phyloP scores from a whole-genome alignment of 2,888 invertebrate genomes.

The Germaria angustata region DNA sequence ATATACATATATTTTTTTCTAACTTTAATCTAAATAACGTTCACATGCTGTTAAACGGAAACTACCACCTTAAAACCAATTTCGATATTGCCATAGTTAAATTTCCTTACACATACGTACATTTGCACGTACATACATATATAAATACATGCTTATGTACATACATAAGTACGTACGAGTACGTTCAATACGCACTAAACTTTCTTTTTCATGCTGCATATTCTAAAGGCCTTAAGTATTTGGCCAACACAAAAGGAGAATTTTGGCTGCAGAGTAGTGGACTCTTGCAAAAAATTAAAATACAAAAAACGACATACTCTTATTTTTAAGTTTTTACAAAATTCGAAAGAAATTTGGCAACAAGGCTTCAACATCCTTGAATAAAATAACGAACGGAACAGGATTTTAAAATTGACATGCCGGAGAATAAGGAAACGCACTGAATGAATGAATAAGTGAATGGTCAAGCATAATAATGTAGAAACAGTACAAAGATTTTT shows the following conservation, averaged over 20 bases:
- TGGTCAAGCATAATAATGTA: constrained; percentile 61
- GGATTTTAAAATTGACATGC: constrained; percentile 53
- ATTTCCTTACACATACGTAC: neutral
- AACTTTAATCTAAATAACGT: neutral
- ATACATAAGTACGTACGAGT: neutral
- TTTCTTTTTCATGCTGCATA: constrained; percentile 13
- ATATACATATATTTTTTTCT: too few relatives aligned
- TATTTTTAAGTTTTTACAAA: constrained; percentile 46
- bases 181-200: neutral
- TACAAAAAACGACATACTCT: constrained; percentile 16
- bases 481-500: neutral
- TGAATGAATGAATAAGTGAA: constrained; percentile 27
- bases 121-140: too few relatives aligned
- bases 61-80: constrained; percentile 24
- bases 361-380: constrained; percentile 32
- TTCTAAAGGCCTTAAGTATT: neutral
- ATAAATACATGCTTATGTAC: neutral
- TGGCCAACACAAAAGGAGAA: neutral
- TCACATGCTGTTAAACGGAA: constrained; percentile 4
- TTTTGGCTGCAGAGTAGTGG: constrained; percentile 1
- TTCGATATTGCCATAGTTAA: constrained; percentile 45
- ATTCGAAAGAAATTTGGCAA: constrained; percentile 64
- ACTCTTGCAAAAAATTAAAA: constrained; percentile 12
- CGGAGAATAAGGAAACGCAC: neutral
- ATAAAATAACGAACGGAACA: constrained; percentile 41